Evolutionary conservation across 2,888 invertebrate species (phyloP), one percentile per base, ranked within the genome.

Genomic region (Malthinus seriepunctatus): DNA sequence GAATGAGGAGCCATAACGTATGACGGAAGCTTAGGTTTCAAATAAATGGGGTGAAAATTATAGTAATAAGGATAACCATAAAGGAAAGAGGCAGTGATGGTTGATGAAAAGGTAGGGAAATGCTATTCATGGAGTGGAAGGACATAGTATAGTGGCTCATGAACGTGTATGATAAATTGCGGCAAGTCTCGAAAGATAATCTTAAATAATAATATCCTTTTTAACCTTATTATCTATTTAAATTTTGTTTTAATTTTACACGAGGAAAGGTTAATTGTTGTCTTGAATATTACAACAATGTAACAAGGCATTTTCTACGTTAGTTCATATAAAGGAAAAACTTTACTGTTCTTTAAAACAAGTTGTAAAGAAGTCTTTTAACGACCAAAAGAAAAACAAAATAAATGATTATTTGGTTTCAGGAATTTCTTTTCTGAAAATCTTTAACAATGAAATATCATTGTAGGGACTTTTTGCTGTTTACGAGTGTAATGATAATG

Each of bases 41-140:
- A 64, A 68, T 67, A 66, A 67, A 67, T 69, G 66, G 65, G 56
- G 66, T 67, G 68, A 66, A 65, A 68, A 69, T 69, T 68, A 68
- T 65, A 64, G 66, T 67, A 69, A 68, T 69, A 69, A 68, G 67
- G 60, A 68, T 66, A 66, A 67, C 62, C 62, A 59, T 62, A 64
- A 63, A 64, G 61, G 57, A 62, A 60, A 65, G 63, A 65, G 67
- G 63, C 60, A 58, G 67, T 67, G 66, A 67, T 65, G 65, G 68
- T 51, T 65, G 64, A 60, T 63, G 65, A 67, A 66, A 23, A 67
- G 68, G 67, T 67, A 58, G 67, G 62, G 60, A 67, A 67, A 67
- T 65, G 64, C 62, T 67, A 67, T 67, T 68, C 68, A 68, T 68
- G 68, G 63, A 66, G 62, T 64, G 66, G 63, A 65, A 59, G 60